Evolutionary conservation across 2,113 vertebrate species (phyloP).

Genomic region (Pavo muticus): DNA sequence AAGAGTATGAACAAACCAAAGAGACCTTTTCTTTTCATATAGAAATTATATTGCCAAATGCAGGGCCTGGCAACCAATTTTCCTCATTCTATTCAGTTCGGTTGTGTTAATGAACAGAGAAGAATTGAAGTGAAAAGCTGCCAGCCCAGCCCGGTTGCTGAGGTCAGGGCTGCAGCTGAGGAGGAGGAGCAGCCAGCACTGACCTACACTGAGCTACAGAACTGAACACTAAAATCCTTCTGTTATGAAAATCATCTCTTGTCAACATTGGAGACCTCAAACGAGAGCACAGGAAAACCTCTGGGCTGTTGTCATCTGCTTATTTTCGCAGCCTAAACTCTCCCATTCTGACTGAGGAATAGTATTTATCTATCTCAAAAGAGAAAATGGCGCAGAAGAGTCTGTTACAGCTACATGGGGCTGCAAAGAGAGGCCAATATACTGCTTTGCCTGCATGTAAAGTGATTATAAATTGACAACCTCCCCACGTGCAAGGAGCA

Average conservation of each 20-base stretch:
- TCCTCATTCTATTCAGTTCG: background rate
- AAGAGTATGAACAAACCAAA: slow-evolving; percentile 5
- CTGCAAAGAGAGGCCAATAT: accelerated
- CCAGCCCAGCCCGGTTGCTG: background rate
- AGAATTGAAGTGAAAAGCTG: background rate
- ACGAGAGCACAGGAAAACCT: background rate
- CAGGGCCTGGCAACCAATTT: background rate
- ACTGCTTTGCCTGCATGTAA: background rate
- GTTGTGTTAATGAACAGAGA: background rate
- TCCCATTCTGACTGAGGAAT: background rate
- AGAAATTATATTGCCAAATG: background rate
- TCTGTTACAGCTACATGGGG: too few relatives aligned
- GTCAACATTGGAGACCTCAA: background rate
- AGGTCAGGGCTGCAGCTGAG: background rate
- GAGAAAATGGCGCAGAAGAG: background rate
- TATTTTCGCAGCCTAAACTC: background rate
- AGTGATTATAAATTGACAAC: background rate
- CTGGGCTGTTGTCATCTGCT: accelerated
- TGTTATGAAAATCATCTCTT: background rate
- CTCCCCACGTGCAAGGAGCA: background rate
- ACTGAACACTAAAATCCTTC: background rate
- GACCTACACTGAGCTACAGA: background rate
- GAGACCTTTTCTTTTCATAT: background rate
- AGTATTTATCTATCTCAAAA: background rate
- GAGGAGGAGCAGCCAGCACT: background rate